Percentiles rank a stretch among this genome's conserved stretches.
Conservation (phyloP, 64 coral and sea anemone species). For the Catalaphyllia jardinei region DNA sequence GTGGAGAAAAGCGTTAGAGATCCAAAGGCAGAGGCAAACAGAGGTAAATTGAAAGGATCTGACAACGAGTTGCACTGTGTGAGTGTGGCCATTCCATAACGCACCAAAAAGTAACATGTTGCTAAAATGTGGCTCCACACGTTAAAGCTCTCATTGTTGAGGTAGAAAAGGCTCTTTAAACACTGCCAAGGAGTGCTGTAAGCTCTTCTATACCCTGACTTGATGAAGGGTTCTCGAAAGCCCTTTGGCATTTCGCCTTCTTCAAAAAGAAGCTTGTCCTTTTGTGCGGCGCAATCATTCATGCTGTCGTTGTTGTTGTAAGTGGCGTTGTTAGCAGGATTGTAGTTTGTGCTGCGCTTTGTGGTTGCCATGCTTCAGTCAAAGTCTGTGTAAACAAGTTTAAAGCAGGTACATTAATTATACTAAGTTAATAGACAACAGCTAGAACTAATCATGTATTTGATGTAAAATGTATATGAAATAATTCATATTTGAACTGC, state of each 20-base stretch:
- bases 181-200: constrained; percentile 39
- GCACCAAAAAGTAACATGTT: constrained; percentile 14
- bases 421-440: not conserved
- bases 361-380: not conserved
- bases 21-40: constrained; percentile 26
- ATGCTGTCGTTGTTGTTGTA: not conserved
- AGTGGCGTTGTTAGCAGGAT: not conserved
- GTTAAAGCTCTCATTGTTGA: constrained; percentile 52
- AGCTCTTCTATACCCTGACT: constrained; percentile 24
- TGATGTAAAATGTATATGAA: no score
- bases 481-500: no score
- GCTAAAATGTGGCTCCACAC: constrained; percentile 57
- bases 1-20: constrained; percentile 6
- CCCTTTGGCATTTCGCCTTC: constrained; percentile 17
- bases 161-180: constrained; percentile 48
- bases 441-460: no score
- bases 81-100: not conserved
- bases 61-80: not conserved
- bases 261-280: constrained; percentile 3
- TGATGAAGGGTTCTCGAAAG: constrained; percentile 47
- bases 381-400: not conserved
- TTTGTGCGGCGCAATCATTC: not conserved
- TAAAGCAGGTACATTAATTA: not conserved
- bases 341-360: not conserved
- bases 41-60: constrained; percentile 25